Conservation (phyloP, 2,888 invertebrate species). For the Elysia crispata region DNA sequence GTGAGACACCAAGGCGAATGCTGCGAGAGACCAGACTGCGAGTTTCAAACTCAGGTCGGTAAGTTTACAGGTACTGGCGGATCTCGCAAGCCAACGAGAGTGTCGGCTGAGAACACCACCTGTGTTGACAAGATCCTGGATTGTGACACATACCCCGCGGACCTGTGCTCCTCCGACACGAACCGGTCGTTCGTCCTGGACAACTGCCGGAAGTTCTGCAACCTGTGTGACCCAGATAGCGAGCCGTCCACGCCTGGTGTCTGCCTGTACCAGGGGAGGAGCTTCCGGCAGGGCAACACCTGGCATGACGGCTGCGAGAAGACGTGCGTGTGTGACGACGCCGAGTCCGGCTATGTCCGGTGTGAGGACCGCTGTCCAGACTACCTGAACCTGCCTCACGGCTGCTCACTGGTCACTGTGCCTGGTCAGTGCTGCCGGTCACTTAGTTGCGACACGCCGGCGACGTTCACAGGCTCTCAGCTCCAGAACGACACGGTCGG, state of each 20-base stretch:
- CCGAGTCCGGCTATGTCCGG: conserved; percentile 67
- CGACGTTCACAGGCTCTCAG: conserved; percentile 63
- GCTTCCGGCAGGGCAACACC: conserved; percentile 64
- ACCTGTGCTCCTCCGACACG: conserved; percentile 56
- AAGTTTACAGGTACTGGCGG: conserved; percentile 65
- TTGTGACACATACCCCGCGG: conserved; percentile 59
- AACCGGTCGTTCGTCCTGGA: conserved; percentile 59
- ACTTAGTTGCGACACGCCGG: conserved; percentile 57
- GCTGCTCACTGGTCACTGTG: conserved; percentile 57
- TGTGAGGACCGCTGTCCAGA: conserved; percentile 67
- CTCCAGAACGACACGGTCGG: conserved; percentile 62
- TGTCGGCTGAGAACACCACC: conserved; percentile 56
- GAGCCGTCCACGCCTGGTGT: conserved; percentile 46
- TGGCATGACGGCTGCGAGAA: conserved; percentile 68
- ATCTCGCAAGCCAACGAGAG: conserved; percentile 56
- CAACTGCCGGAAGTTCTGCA: conserved; percentile 62
- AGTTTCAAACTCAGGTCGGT: conserved; percentile 64
- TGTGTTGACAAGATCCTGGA: conserved; percentile 61
- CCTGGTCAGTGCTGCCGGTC: conserved; percentile 62
- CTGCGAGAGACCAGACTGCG: conserved; percentile 64
- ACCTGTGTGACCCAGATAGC: conserved; percentile 51
- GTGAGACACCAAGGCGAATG: conserved; percentile 65
- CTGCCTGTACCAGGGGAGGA: conserved; percentile 60
- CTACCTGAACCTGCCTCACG: conserved; percentile 63
- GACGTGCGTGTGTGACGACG: conserved; percentile 66